phyloP scores from a whole-genome alignment of 2,888 invertebrate genomes.

The Ptilodon capucinus region DNA sequence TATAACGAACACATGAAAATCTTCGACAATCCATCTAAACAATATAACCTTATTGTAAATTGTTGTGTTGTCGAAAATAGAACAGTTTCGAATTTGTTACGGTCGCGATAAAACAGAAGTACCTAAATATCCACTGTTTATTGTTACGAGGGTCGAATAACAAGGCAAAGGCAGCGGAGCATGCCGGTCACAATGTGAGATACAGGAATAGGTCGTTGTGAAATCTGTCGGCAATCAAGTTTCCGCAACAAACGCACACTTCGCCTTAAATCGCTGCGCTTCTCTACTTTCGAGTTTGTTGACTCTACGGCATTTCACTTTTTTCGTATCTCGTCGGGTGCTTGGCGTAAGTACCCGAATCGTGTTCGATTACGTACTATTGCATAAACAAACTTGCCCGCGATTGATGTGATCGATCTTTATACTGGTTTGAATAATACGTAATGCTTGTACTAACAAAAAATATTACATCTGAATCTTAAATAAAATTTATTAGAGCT shows the following conservation, averaged over 20 bases:
- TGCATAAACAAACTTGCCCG: constrained; percentile 44
- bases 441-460: too few species aligned
- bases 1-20: not conserved
- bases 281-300: constrained; percentile 54
- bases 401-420: constrained; percentile 14
- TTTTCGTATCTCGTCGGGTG: constrained; percentile 42
- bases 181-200: constrained; percentile 23
- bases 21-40: not conserved
- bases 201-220: constrained; percentile 39
- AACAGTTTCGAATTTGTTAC: not conserved
- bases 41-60: not conserved
- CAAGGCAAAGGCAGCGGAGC: constrained; percentile 24
- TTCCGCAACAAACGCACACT: constrained; percentile 43
- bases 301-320: constrained; percentile 58
- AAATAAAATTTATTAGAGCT: too few species aligned
- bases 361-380: constrained; percentile 45
- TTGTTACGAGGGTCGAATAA: constrained; percentile 11
- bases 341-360: constrained; percentile 38
- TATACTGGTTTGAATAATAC: not conserved
- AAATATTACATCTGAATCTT: too few species aligned
- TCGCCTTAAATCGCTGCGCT: constrained; percentile 42
- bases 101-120: not conserved
- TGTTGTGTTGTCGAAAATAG: constrained; percentile 2
- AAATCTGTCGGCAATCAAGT: constrained; percentile 47
- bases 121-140: constrained; percentile 11